Evolutionary conservation across 2,797 vertebrate genomes (phyloP).

Genomic region (Myotis pilosus): DNA sequence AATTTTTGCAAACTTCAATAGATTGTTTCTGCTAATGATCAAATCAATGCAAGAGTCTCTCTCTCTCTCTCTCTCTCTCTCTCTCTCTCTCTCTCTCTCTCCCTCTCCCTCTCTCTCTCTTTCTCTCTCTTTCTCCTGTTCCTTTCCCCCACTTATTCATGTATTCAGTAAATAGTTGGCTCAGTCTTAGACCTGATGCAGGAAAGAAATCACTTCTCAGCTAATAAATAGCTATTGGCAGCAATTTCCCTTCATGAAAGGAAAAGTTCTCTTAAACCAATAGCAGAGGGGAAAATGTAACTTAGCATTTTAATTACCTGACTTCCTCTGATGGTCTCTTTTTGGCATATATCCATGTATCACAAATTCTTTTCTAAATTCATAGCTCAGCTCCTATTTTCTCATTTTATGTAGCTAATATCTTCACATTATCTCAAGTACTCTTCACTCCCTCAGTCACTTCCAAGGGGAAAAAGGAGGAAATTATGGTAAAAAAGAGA

Average conservation of each 20-base stretch:
- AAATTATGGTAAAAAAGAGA: slow-evolving; percentile 55
- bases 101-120: background rate
- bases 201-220: background rate
- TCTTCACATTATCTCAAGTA: slow-evolving; percentile 56
- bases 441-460: slow-evolving; percentile 55
- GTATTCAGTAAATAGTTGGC: background rate
- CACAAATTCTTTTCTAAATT: slow-evolving; percentile 66
- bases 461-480: slow-evolving; percentile 63
- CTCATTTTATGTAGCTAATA: slow-evolving; percentile 64
- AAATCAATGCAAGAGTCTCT: background rate
- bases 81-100: no score
- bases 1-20: background rate
- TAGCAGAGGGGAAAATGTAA: background rate
- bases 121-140: no score
- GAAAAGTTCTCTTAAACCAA: background rate
- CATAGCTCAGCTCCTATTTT: slow-evolving; percentile 52
- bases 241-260: background rate
- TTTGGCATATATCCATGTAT: background rate
- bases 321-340: background rate
- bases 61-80: background rate
- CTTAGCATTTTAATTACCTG: background rate
- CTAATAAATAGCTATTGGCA: slow-evolving; percentile 9
- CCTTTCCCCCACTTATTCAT: background rate
- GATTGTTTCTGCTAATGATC: background rate
- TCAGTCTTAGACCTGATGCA: slow-evolving; percentile 18